Conservation (phyloP, 1,140 invertebrate species). For the Drosophila pallidifrons region DNA sequence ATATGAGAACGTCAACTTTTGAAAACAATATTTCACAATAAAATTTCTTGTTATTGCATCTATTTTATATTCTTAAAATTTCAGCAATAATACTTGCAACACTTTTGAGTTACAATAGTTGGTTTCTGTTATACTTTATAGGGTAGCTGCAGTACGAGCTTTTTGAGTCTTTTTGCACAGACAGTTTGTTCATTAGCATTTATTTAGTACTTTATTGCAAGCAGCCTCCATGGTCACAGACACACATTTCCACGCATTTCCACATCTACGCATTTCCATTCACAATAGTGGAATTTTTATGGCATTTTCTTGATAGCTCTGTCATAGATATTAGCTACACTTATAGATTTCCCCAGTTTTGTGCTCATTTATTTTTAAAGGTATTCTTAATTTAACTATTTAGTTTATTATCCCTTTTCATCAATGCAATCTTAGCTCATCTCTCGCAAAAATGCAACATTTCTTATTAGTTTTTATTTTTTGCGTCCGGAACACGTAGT, state of each 20-base stretch:
- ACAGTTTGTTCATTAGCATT: neutral
- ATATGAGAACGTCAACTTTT: no score
- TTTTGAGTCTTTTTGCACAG: neutral
- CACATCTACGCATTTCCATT: neutral
- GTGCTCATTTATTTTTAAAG: no score
- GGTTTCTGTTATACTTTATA: neutral
- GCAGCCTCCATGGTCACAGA: conserved; percentile 5
- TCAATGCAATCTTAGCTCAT: no score
- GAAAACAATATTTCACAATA: no score
- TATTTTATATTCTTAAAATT: neutral
- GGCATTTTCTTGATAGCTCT: neutral
- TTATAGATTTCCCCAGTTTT: no score
- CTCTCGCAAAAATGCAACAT: no score
- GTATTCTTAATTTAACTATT: no score
- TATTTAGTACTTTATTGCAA: neutral
- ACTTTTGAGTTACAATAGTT: neutral
- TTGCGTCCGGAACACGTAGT: no score
- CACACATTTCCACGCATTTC: neutral
- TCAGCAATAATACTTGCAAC: neutral
- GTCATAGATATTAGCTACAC: no score
- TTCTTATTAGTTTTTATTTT: no score
- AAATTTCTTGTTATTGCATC: neutral
- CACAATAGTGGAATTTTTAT: neutral
- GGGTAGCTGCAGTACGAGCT: neutral
- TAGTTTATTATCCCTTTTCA: no score